Conservation (phyloP, 2,113 vertebrate species). For the Hippocampus barbouri region DNA sequence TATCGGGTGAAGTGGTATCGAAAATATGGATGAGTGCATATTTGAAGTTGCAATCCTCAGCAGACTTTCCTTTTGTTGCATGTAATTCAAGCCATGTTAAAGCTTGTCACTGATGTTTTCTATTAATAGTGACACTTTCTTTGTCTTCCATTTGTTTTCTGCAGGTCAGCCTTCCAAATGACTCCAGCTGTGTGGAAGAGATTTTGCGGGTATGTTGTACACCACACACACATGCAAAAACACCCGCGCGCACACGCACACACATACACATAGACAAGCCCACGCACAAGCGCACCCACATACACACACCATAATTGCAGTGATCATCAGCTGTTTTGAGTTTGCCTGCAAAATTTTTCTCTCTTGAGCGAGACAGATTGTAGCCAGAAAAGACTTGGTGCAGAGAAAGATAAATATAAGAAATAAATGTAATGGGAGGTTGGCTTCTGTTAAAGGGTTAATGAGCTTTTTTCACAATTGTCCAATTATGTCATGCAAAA, state of each 20-base stretch:
- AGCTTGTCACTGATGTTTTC: background rate
- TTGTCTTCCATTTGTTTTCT: conserved; percentile 48
- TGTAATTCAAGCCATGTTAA: background rate
- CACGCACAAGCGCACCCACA: conserved; percentile 13
- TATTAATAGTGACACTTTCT: conserved; percentile 22
- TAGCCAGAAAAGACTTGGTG: conserved; percentile 7
- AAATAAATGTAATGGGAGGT: conserved; percentile 1
- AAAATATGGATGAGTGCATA: background rate
- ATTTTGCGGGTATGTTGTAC: conserved; percentile 86
- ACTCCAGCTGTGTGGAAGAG: conserved; percentile 96
- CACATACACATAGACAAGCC: conserved; percentile 1
- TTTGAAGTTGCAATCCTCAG: background rate
- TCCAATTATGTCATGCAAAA: conserved; percentile 40
- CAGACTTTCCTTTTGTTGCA: background rate
- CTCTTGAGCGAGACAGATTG: conserved; percentile 35
- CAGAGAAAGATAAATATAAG: conserved; percentile 6
- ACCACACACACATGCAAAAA: conserved; percentile 23
- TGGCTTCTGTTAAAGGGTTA: conserved; percentile 43
- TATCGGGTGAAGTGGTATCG: background rate
- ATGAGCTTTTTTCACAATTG: conserved; percentile 25
- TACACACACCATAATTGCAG: conserved; percentile 25
- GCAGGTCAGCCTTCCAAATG: conserved; percentile 89
- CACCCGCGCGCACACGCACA: conserved; percentile 17
- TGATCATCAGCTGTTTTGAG: conserved; percentile 62
- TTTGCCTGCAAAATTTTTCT: conserved; percentile 44